Percentiles rank a stretch among this genome's conserved stretches.
phyloP scores from a whole-genome alignment of 2,113 vertebrate species.

The Oncorhynchus kisutch region DNA sequence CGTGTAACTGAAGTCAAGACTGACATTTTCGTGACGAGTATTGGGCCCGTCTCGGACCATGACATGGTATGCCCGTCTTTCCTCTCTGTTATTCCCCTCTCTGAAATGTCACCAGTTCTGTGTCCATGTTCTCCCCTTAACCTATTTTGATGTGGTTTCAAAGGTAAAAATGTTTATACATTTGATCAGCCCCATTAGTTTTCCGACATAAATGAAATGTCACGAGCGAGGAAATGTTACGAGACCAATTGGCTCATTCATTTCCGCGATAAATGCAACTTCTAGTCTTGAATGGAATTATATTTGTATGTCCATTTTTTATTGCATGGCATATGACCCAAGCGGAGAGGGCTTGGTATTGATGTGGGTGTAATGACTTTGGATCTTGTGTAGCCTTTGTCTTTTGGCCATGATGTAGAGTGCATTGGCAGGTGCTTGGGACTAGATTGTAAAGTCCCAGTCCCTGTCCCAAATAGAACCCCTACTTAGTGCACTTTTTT shows the following conservation, averaged over 20 bases:
- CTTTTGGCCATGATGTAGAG: not conserved
- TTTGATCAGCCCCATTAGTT: conserved; percentile 44
- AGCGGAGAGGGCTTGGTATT: not conserved
- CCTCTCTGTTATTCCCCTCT: conserved; percentile 22
- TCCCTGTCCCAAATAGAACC: not conserved
- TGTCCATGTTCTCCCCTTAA: conserved; percentile 1
- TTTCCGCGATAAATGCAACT: not conserved
- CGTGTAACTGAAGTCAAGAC: conserved; percentile 99
- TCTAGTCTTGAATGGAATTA: not conserved
- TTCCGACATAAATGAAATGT: conserved; percentile 46
- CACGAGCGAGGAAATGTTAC: conserved; percentile 17
- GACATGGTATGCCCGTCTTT: conserved; percentile 89
- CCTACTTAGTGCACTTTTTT: no score
- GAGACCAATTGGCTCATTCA: not conserved
- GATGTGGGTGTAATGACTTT: not conserved
- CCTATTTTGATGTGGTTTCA: conserved; percentile 2
- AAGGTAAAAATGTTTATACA: conserved; percentile 39
- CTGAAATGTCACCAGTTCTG: conserved; percentile 60
- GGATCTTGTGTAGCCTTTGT: not conserved
- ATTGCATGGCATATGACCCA: not conserved
- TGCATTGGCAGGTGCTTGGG: not conserved
- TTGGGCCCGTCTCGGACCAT: conserved; percentile 97
- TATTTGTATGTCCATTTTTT: conserved; percentile 4
- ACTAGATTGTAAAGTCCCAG: not conserved
- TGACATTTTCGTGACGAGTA: conserved; percentile 99